These are phyloP conservation scores for Ennomos quercinarius DNA, from an alignment of 2,888 invertebrate genomes.

Conservation along the genomic window DNA sequence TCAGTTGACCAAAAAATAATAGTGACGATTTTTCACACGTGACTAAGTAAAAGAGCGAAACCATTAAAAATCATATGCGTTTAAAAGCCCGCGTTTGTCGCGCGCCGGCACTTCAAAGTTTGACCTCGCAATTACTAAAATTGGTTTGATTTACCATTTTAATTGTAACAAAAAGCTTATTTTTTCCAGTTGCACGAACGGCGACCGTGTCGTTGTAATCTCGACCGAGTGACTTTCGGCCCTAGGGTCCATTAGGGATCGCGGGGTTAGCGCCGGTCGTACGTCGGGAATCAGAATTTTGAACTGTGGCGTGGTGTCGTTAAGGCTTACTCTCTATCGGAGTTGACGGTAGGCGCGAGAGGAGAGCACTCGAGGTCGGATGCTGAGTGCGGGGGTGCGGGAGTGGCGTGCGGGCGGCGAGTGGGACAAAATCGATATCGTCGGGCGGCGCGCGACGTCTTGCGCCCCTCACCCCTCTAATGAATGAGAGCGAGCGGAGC, in stretches of 20 bases:
- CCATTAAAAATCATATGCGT: conserved; percentile 74
- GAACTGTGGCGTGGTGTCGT: conserved; percentile 78
- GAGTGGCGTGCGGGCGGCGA: conserved; percentile 64
- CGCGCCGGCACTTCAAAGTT: conserved; percentile 76
- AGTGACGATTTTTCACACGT: conserved; percentile 43
- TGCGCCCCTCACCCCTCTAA: conserved; percentile 77
- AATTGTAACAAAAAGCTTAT: conserved; percentile 85
- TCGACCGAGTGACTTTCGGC: conserved; percentile 83
- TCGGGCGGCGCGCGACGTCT: conserved; percentile 85
- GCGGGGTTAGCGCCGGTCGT: conserved; percentile 61
- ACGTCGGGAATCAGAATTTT: conserved; percentile 68
- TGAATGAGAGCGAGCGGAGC: conserved; percentile 83
- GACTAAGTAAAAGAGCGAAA: conserved; percentile 48
- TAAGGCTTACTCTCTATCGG: conserved; percentile 83
- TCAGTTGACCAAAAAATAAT: conserved; percentile 11
- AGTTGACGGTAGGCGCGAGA: conserved; percentile 83
- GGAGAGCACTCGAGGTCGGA: conserved; percentile 85
- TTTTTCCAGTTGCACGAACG: conserved; percentile 74
- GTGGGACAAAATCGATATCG: conserved; percentile 83
- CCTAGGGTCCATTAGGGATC: conserved; percentile 79
- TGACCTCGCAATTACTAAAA: conserved; percentile 85
- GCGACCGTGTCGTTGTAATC: conserved; percentile 73
- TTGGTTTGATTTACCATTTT: conserved; percentile 86
- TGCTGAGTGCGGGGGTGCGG: conserved; percentile 79
- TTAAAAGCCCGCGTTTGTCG: conserved; percentile 64